Base-by-base conservation (phyloP, 2,113 vertebrate genomes). In the Pagrus major region DNA sequence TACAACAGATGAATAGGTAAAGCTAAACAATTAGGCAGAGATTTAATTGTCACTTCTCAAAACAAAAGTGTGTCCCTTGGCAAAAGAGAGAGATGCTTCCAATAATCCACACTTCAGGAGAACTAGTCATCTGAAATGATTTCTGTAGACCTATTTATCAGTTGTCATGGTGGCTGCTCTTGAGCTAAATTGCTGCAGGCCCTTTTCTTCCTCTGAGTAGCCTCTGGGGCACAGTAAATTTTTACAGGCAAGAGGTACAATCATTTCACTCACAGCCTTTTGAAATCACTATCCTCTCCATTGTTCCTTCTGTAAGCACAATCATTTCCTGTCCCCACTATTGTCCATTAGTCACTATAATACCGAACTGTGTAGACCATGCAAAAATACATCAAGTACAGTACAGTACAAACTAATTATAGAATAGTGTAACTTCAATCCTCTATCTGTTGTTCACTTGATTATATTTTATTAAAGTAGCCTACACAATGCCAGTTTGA, bases 131-230 rank as follows among this genome's bases (percentile, higher is more conserved):
- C 66, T 21, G 60, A 25, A 81, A 75, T 85, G 25, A 85, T 86
- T 74, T 83, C 46, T 86, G 51, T 71, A n/a, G n/a, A n/a, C n/a
- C n/a, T n/a, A 65, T 84, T 76, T 60, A 87, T 79, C 80, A 79
- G 85, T 74, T 85, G 80, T 79, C 86, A 86, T 69, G 70, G 81
- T 58, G 82, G 76, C 61, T 76, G 76, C 73, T 89, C 76, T 87
- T 69, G 1, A 80, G 70, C 58, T 69, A 82, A 89, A 89, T 90
- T 89, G 77, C 77, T 82, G 71, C 75, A 44, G 47, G 67, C 31
- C 67, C 67, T 15, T 76, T 74, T 84, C 73, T 71, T 76, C 66
- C 55, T 61, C 27, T 16, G 44, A 87, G 77, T 76, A 35, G 74
- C 71, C 90, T 81, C 75, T 7, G 1, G 81, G 78, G 84, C n/a